Conservation (phyloP, 2,888 invertebrate species). For the Taenaris catops region DNA sequence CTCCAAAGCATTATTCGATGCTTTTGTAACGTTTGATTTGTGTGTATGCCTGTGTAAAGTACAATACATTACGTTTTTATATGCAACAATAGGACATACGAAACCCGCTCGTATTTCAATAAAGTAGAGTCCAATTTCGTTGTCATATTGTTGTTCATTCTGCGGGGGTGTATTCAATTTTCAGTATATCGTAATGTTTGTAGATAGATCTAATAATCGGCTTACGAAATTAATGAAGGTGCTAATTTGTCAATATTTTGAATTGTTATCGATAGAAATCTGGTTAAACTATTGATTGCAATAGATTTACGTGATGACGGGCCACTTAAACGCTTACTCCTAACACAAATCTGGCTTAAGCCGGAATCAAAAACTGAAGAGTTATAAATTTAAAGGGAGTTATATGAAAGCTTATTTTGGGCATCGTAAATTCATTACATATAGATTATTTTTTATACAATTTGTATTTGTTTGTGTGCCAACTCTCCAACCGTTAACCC, state of each 20-base stretch:
- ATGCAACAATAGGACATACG: constrained; percentile 19
- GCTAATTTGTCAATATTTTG: constrained; percentile 51
- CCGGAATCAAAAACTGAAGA: too few species aligned
- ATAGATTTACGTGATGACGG: background rate
- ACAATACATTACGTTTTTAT: constrained; percentile 43
- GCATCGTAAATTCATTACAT: too few species aligned
- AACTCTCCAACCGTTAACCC: too few species aligned
- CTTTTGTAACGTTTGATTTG: constrained; percentile 69
- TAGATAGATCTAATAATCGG: constrained; percentile 40
- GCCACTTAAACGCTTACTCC: too few species aligned
- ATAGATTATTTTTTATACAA: too few species aligned
- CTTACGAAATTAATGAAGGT: constrained; percentile 32
- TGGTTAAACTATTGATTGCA: background rate
- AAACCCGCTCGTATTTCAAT: constrained; percentile 35
- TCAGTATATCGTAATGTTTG: constrained; percentile 37
- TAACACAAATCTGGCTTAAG: too few species aligned
- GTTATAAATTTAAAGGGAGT: too few species aligned
- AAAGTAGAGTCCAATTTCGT: constrained; percentile 31
- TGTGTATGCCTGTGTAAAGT: constrained; percentile 56
- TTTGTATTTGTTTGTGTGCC: too few species aligned
- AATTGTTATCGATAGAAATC: constrained; percentile 17
- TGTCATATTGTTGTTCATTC: constrained; percentile 13
- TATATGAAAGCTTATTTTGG: too few species aligned
- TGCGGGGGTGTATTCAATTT: constrained; percentile 46
- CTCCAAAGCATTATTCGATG: constrained; percentile 61